Percentiles rank a stretch among this genome's conserved stretches.
These are phyloP conservation scores for Salarias fasciatus DNA, from an alignment of 2,797 vertebrate species.

Conservation along the genomic window DNA sequence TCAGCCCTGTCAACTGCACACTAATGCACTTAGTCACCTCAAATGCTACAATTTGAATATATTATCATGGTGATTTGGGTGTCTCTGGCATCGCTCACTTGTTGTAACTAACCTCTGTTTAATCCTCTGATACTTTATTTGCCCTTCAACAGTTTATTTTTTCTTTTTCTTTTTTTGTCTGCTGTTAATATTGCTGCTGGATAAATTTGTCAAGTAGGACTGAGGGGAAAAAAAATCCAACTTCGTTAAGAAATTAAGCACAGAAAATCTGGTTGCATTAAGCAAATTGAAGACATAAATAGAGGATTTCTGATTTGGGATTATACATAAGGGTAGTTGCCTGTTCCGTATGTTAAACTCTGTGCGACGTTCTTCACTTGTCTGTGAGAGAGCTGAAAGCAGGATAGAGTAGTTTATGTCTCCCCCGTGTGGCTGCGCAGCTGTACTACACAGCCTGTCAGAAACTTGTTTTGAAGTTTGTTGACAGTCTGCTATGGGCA, in stretches of 20 bases:
- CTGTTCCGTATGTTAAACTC: no score
- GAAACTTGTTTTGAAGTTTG: neutral
- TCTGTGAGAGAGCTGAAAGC: neutral
- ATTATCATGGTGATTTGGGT: neutral
- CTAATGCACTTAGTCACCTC: slow-evolving; percentile 13
- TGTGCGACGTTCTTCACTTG: no score
- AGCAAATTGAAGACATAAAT: neutral
- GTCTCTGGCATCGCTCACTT: neutral
- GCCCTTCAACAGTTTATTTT: neutral
- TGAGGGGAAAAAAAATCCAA: neutral
- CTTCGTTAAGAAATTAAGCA: neutral
- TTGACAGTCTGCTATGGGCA: neutral
- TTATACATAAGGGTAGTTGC: no score
- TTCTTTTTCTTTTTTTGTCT: slow-evolving; percentile 3
- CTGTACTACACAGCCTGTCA: slow-evolving; percentile 16
- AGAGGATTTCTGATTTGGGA: no score
- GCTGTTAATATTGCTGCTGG: neutral
- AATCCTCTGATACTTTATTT: neutral
- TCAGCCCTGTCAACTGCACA: slow-evolving; percentile 10
- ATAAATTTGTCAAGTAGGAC: neutral
- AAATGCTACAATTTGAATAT: slow-evolving; percentile 16
- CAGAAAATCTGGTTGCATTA: neutral
- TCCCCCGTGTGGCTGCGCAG: slow-evolving; percentile 49
- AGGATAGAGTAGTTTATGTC: slow-evolving; percentile 29
- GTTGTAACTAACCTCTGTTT: neutral